A percentile compares a stretch with the other conserved stretches of the same genome.
Evolutionary conservation across 2,797 vertebrate species (phyloP).

Genomic region (Carapus acus): DNA sequence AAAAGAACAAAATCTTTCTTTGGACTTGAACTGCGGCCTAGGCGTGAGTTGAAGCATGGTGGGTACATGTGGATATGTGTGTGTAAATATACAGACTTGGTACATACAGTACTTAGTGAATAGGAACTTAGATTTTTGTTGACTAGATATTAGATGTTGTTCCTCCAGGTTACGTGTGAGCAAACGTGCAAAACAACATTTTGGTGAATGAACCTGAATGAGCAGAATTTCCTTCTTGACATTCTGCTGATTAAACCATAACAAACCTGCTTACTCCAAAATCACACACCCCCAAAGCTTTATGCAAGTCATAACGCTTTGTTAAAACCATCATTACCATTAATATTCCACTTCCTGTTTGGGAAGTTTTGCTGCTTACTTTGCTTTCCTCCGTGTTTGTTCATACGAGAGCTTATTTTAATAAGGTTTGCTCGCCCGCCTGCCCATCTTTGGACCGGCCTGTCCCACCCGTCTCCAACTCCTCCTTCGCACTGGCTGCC

Average conservation of each 20-base stretch:
- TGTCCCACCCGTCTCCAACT: constrained; percentile 66
- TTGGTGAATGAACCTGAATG: neutral
- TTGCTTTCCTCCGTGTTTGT: constrained; percentile 64
- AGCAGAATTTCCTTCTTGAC: neutral
- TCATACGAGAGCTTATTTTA: constrained; percentile 61
- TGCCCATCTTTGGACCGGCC: constrained; percentile 53
- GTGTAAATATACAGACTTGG: no score
- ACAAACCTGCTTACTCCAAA: neutral
- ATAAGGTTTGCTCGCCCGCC: constrained; percentile 59
- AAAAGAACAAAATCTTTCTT: no score
- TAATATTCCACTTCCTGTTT: constrained; percentile 55
- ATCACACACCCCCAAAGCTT: neutral
- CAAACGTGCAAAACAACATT: no score
- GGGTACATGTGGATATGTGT: no score
- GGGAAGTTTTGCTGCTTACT: constrained; percentile 65
- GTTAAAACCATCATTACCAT: constrained; percentile 31
- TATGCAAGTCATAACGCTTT: no score
- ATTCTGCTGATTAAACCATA: no score
- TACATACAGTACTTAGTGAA: no score
- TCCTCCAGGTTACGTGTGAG: no score
- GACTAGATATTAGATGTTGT: no score
- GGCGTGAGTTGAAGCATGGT: no score
- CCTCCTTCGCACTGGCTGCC: constrained; percentile 64
- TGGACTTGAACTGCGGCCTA: no score
- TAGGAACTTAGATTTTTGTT: no score